phyloP scores from a whole-genome alignment of 2,113 vertebrate species.

The Seriola rivoliana region DNA sequence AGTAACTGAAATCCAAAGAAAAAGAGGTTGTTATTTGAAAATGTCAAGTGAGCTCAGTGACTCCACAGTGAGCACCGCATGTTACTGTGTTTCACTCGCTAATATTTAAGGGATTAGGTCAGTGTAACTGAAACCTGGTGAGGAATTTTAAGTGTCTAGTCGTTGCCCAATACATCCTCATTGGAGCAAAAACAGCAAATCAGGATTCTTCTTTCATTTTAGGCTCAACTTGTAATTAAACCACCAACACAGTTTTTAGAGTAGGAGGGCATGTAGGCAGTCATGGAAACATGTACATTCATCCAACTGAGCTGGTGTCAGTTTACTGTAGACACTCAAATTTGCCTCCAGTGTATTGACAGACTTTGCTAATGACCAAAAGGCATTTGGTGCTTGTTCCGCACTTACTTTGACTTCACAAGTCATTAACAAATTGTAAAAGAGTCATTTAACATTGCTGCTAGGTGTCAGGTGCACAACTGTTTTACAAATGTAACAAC shows the following conservation, averaged over 20 bases:
- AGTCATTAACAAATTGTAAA: conserved; percentile 58
- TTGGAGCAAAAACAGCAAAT: conserved; percentile 13
- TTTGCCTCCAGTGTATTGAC: background rate
- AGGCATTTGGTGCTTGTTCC: conserved; percentile 32
- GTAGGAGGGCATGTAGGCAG: background rate
- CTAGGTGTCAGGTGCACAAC: conserved; percentile 29
- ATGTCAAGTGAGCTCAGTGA: background rate
- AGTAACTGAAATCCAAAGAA: background rate
- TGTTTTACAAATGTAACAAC: conserved; percentile 16
- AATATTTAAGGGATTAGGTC: conserved; percentile 55
- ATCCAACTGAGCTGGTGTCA: background rate
- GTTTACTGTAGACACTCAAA: background rate
- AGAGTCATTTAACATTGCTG: conserved; percentile 20
- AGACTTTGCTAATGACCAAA: background rate
- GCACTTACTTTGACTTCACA: conserved; percentile 45
- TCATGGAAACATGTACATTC: background rate
- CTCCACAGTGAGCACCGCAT: background rate
- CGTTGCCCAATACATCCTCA: background rate
- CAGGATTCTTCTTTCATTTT: background rate
- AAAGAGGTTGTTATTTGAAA: background rate
- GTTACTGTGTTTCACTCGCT: conserved; percentile 13
- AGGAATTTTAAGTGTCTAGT: conserved; percentile 52
- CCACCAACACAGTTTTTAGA: background rate
- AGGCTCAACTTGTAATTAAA: background rate
- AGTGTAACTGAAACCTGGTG: conserved; percentile 57